phyloP scores from a whole-genome alignment of 2,888 invertebrate species.

The Tanypteryx hageni region DNA sequence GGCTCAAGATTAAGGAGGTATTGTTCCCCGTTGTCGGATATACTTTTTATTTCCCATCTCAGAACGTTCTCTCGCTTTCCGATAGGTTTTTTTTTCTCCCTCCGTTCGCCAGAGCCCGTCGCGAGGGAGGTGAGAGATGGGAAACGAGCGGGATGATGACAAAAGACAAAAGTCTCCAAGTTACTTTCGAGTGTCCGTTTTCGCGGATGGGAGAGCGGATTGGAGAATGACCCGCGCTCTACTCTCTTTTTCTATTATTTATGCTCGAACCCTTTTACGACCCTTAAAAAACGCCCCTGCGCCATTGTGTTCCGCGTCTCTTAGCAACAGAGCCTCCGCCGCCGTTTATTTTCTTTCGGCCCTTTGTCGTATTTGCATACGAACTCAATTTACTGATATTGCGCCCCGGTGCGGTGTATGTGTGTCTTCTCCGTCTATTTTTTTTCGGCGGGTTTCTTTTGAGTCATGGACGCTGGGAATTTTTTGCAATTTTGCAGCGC shows the following conservation, averaged over 20 bases:
- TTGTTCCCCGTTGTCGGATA: too few relatives aligned
- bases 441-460: not conserved
- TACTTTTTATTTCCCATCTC: too few relatives aligned
- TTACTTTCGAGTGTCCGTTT: not conserved
- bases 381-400: slow-evolving; percentile 25
- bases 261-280: not conserved
- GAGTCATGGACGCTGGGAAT: not conserved
- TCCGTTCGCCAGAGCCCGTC: too few relatives aligned
- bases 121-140: too few relatives aligned
- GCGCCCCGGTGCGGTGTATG: not conserved
- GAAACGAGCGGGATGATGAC: not conserved
- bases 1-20: too few relatives aligned
- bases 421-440: not conserved
- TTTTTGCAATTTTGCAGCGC: slow-evolving; percentile 11
- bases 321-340: not conserved
- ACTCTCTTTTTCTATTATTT: not conserved
- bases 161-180: not conserved
- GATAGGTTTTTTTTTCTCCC: too few relatives aligned
- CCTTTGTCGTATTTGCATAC: slow-evolving; percentile 15
- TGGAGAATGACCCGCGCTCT: not conserved
- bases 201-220: not conserved
- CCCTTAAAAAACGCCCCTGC: not conserved
- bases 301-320: slow-evolving; percentile 12
- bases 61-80: too few relatives aligned
- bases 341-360: slow-evolving; percentile 2